Conservation (phyloP, 2,797 vertebrate species). For the Dendrocincla fuliginosa region DNA sequence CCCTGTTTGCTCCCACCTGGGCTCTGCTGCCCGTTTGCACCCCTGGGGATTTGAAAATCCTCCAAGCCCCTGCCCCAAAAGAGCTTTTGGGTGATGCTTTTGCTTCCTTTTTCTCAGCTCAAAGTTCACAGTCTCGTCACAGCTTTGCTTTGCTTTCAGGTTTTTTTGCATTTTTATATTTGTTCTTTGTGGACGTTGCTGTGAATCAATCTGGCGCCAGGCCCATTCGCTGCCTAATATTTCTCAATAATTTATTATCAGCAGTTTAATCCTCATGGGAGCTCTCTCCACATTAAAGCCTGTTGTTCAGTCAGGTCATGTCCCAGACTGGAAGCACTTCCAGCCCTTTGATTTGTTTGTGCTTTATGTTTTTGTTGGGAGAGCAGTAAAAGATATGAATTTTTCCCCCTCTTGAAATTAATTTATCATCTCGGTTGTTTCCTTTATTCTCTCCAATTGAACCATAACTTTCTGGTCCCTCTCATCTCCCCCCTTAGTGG, state of each 20-base stretch:
- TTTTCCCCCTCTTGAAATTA: not conserved
- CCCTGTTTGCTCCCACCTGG: accelerated
- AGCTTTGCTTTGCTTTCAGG: not conserved
- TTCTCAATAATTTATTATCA: conserved; percentile 67
- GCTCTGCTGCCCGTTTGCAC: not conserved
- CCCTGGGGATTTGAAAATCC: not conserved
- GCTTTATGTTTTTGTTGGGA: conserved; percentile 40
- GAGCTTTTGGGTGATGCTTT: not conserved
- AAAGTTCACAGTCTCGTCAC: accelerated
- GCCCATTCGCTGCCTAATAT: conserved; percentile 14
- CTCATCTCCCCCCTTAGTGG: not conserved
- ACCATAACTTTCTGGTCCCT: not conserved
- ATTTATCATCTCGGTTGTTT: conserved; percentile 26
- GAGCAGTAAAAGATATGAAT: conserved; percentile 13
- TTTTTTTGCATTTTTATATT: not conserved
- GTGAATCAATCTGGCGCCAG: not conserved
- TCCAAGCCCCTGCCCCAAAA: not conserved
- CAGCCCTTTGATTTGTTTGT: conserved; percentile 54
- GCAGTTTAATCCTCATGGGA: not conserved
- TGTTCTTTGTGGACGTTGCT: accelerated
- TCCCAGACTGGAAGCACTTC: conserved; percentile 14
- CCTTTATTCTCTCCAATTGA: conserved; percentile 31
- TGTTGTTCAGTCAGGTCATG: conserved; percentile 50
- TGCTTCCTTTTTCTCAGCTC: accelerated
- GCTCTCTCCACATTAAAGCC: conserved; percentile 30